phyloP scores from a whole-genome alignment of 2,113 vertebrate genomes.

The Xiphorhynchus elegans region DNA sequence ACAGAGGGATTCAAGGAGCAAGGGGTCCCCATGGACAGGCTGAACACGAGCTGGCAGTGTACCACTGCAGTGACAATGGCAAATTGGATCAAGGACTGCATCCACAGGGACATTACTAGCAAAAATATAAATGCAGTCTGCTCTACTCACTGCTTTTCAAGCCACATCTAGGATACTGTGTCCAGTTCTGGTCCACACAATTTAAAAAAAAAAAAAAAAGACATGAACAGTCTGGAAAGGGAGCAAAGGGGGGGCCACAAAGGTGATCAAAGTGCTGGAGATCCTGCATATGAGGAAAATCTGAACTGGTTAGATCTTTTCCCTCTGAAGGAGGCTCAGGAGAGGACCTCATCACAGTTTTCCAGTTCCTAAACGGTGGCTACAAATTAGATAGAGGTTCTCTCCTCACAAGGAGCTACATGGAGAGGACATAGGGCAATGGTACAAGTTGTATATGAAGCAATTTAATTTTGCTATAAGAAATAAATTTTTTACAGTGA shows the following conservation, averaged over 20 bases:
- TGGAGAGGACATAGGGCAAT: not conserved
- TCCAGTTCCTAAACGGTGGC: not conserved
- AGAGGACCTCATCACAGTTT: not conserved
- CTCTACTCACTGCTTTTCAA: not conserved
- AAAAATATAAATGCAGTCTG: not conserved
- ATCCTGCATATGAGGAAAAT: not conserved
- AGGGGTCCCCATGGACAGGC: not conserved
- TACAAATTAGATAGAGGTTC: not conserved
- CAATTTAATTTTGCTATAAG: not conserved
- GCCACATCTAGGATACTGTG: not conserved
- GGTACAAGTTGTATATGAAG: not conserved
- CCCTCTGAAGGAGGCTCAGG: not conserved
- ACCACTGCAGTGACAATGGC: not conserved
- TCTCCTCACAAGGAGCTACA: not conserved
- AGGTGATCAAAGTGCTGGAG: not conserved
- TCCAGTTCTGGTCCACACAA: not conserved
- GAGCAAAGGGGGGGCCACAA: not conserved
- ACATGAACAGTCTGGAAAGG: not conserved
- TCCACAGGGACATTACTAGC: not conserved
- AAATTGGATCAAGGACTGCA: not conserved
- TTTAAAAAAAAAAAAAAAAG: not conserved
- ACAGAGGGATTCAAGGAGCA: not conserved
- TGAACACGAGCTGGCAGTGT: rapidly evolving
- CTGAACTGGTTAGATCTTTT: not conserved
- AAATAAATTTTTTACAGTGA: not conserved